Conservation (phyloP, 2,113 vertebrate genomes). For the Cyphomyrus discorhynchus region DNA sequence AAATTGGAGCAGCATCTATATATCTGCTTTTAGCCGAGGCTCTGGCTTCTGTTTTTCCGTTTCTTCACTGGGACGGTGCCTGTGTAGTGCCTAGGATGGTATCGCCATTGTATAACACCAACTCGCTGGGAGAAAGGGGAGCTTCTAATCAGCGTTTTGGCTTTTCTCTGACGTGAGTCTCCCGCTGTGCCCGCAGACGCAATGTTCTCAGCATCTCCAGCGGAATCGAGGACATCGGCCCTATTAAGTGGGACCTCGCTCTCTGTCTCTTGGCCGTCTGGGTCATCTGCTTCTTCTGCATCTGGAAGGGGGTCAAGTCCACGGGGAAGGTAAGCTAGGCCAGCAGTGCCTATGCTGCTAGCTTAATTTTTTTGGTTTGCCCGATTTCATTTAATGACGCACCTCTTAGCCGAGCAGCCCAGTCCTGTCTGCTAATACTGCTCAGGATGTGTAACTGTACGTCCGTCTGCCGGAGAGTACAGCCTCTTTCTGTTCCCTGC, state of each 20-base stretch:
- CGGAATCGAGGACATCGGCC: slow-evolving; percentile 77
- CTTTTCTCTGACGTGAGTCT: not conserved
- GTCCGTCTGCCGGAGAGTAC: not conserved
- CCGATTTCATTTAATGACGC: not conserved
- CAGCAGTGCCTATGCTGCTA: not conserved
- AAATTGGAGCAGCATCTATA: not conserved
- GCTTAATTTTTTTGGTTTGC: not conserved
- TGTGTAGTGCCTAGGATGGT: not conserved
- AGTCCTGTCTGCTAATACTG: not conserved
- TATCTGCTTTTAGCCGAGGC: not conserved
- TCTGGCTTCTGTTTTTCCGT: too few relatives aligned
- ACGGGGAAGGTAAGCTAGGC: slow-evolving; percentile 82
- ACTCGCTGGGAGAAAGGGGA: not conserved
- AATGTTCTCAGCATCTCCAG: slow-evolving; percentile 83
- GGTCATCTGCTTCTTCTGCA: slow-evolving; percentile 98
- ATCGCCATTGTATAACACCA: not conserved
- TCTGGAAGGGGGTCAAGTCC: slow-evolving; percentile 97
- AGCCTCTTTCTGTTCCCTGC: not conserved
- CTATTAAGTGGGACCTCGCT: slow-evolving; percentile 90
- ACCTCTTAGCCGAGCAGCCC: not conserved
- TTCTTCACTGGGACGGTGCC: not conserved
- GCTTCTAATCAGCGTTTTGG: not conserved
- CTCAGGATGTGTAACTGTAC: not conserved
- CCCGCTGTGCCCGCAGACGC: slow-evolving; percentile 55
- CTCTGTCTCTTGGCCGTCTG: slow-evolving; percentile 88